Conservation (phyloP, 2,888 invertebrate genomes). For the Augiades crinisus region DNA sequence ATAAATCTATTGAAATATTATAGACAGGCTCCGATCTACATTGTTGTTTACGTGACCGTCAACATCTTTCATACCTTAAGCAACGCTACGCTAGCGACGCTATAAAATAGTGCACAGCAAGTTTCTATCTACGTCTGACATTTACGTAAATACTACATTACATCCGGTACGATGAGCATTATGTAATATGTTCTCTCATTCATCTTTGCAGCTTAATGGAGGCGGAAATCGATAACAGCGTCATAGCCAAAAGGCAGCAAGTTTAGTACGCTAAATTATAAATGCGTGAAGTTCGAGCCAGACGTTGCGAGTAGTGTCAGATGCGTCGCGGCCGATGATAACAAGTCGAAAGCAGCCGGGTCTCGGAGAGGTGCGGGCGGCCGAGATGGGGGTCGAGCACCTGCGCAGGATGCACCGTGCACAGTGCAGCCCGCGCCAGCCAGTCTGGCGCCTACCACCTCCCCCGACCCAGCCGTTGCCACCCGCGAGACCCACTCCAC, state of each 20-base stretch:
- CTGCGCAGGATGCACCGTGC: conserved; percentile 69
- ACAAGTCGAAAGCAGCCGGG: not conserved
- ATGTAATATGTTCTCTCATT: too few relatives aligned
- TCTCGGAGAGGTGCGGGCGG: not conserved
- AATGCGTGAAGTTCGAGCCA: not conserved
- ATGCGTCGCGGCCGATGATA: not conserved
- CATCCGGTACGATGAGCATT: too few relatives aligned
- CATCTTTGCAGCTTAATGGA: too few relatives aligned
- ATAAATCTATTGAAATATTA: too few relatives aligned
- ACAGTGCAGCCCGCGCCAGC: conserved; percentile 64
- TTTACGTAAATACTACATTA: too few relatives aligned
- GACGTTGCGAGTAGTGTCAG: not conserved
- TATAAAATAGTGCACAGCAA: too few relatives aligned
- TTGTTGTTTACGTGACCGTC: not conserved
- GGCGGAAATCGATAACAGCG: too few relatives aligned
- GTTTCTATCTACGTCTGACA: too few relatives aligned
- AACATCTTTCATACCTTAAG: too few relatives aligned
- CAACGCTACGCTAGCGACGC: too few relatives aligned
- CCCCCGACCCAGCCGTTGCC: conserved; percentile 33
- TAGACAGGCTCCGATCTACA: too few relatives aligned
- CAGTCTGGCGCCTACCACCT: conserved; percentile 65
- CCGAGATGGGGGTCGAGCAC: conserved; percentile 46
- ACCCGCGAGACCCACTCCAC: conserved; percentile 45
- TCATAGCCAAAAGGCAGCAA: too few relatives aligned
- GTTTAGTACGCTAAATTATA: not conserved